Conservation (phyloP, 2,113 vertebrate genomes). For the Cryptomyrus ogoouensis region DNA sequence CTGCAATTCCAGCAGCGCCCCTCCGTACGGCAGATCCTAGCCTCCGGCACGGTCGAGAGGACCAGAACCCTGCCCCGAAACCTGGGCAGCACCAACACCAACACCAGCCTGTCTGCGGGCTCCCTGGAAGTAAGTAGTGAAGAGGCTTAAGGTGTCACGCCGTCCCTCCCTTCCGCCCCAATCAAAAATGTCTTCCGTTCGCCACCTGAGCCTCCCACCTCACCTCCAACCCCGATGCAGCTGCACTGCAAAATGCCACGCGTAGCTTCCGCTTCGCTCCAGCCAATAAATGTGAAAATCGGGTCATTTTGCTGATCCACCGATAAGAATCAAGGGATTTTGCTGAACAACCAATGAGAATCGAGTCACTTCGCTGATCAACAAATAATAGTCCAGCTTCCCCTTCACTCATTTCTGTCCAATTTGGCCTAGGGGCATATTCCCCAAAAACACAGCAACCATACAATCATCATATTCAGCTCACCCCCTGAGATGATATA, state of each 20-base stretch:
- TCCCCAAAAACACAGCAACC: not conserved
- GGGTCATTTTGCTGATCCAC: not conserved
- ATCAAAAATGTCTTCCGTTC: not conserved
- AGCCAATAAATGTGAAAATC: not conserved
- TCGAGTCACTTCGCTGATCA: not conserved
- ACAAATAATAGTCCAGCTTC: not conserved
- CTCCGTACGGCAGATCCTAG: constrained; percentile 82
- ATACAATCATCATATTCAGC: not conserved
- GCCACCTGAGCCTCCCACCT: not conserved
- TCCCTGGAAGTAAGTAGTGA: constrained; percentile 87
- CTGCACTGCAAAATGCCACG: not conserved
- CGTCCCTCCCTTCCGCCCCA: not conserved
- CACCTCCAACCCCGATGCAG: not conserved
- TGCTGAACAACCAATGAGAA: not conserved
- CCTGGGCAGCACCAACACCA: constrained; percentile 80
- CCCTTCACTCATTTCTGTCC: not conserved
- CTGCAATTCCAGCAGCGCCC: constrained; percentile 90
- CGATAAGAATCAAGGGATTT: not conserved
- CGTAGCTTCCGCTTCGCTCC: not conserved
- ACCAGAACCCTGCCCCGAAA: constrained; percentile 96
- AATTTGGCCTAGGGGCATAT: not conserved
- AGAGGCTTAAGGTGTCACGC: constrained; percentile 12
- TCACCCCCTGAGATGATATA: not conserved
- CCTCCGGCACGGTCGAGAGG: constrained; percentile 78
- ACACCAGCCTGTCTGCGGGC: constrained; percentile 81